phyloP scores from a whole-genome alignment of 2,113 vertebrate genomes.

The Probosciger aterrimus region DNA sequence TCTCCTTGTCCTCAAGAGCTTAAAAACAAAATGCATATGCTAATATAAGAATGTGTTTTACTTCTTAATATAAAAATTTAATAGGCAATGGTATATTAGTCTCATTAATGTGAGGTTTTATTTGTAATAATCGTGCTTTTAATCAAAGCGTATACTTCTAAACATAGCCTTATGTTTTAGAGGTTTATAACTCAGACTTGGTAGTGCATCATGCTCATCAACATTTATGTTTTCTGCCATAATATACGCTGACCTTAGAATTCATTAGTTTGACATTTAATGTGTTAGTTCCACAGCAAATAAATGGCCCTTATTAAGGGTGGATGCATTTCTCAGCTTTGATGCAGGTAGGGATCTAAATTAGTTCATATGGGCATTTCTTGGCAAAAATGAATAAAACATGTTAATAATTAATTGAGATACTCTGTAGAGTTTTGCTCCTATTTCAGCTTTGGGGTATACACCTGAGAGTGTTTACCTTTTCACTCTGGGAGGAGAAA shows the following conservation, averaged over 20 bases:
- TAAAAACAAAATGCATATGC: conserved; percentile 70
- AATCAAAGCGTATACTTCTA: conserved; percentile 44
- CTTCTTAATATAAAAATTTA: conserved; percentile 62
- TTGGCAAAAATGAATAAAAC: background rate
- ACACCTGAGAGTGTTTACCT: background rate
- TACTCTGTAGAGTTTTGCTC: background rate
- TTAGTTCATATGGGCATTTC: background rate
- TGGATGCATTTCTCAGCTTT: background rate
- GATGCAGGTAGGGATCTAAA: background rate
- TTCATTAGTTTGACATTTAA: conserved; percentile 27
- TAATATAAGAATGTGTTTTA: conserved; percentile 69
- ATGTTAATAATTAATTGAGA: background rate
- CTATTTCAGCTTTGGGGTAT: background rate
- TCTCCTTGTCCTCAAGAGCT: conserved; percentile 70
- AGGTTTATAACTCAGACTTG: background rate
- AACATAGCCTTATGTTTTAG: background rate
- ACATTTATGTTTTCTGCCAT: background rate
- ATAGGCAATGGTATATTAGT: conserved; percentile 55
- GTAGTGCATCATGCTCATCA: background rate
- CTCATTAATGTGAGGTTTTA: conserved; percentile 60
- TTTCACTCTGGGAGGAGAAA: background rate
- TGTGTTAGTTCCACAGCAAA: background rate
- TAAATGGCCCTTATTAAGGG: conserved; percentile 11
- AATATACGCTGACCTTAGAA: background rate
- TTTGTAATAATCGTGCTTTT: conserved; percentile 49